Percentiles rank a stretch among this genome's conserved stretches.
Evolutionary conservation across 2,797 vertebrate genomes (phyloP).

Genomic region (Sebastes elongatus): DNA sequence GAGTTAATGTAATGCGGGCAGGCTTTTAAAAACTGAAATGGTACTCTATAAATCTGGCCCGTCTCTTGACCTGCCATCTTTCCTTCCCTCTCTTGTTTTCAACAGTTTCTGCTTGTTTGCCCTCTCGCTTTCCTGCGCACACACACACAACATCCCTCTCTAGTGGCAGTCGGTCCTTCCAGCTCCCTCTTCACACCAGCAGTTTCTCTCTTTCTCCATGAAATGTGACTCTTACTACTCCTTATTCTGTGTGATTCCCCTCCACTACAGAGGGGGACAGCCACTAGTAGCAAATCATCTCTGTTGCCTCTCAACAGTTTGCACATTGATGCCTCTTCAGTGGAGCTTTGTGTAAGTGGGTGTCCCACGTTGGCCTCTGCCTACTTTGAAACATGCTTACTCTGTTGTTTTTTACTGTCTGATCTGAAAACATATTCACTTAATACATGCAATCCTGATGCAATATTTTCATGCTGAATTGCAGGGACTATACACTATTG

Average conservation of each 20-base stretch:
- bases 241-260: constrained; percentile 23
- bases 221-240: constrained; percentile 29
- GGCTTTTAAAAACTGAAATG: constrained; percentile 80
- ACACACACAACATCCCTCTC: not conserved
- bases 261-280: constrained; percentile 46
- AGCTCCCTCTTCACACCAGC: constrained; percentile 25
- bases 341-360: constrained; percentile 27
- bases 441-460: not conserved
- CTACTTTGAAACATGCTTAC: constrained; percentile 18
- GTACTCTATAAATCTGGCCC: constrained; percentile 74
- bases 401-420: constrained; percentile 11
- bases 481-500: not conserved
- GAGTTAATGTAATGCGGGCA: constrained; percentile 77
- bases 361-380: constrained; percentile 14
- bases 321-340: constrained; percentile 39
- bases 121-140: not conserved
- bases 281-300: constrained; percentile 60
- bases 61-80: constrained; percentile 66
- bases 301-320: constrained; percentile 43
- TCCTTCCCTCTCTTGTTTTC: constrained; percentile 29
- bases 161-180: constrained; percentile 13
- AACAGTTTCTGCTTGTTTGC: constrained; percentile 10
- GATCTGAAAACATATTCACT: not conserved
- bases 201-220: constrained; percentile 10
- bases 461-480: not conserved